These are phyloP conservation scores for Dreissena polymorpha DNA, from an alignment of 1,140 invertebrate genomes.

Conservation along the genomic window DNA sequence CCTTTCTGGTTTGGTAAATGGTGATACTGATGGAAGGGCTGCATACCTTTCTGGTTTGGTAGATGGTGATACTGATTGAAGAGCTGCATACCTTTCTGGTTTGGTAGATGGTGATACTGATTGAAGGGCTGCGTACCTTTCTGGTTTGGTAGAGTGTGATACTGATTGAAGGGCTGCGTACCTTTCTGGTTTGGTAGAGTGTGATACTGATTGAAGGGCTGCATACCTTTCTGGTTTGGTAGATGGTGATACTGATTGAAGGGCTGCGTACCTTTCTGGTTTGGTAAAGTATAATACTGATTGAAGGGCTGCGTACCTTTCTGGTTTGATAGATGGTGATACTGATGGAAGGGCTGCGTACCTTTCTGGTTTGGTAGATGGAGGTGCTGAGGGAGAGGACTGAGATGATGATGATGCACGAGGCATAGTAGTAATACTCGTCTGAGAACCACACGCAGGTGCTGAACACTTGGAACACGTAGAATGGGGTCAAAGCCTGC, in stretches of 20 bases:
- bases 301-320: slow-evolving; percentile 76
- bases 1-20: slow-evolving; percentile 81
- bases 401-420: slow-evolving; percentile 83
- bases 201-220: slow-evolving; percentile 79
- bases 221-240: no score
- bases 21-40: slow-evolving; percentile 79
- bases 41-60: no score
- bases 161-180: slow-evolving; percentile 62
- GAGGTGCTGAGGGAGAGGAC: slow-evolving; percentile 79
- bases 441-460: slow-evolving; percentile 83
- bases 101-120: slow-evolving; percentile 79
- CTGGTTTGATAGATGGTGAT: slow-evolving; percentile 80
- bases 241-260: no score
- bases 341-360: slow-evolving; percentile 62
- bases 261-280: slow-evolving; percentile 79
- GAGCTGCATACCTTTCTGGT: slow-evolving; percentile 79
- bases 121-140: slow-evolving; percentile 82
- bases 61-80: no score
- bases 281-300: slow-evolving; percentile 74
- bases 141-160: no score
- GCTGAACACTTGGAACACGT: slow-evolving; percentile 85
- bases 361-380: slow-evolving; percentile 81
- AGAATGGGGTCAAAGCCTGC: slow-evolving; percentile 93
- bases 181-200: slow-evolving; percentile 81
- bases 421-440: slow-evolving; percentile 83